Percentiles rank a stretch among this genome's conserved stretches.
These are phyloP conservation scores for Tenthredo notha DNA, from an alignment of 2,888 invertebrate species.

Conservation along the genomic window DNA sequence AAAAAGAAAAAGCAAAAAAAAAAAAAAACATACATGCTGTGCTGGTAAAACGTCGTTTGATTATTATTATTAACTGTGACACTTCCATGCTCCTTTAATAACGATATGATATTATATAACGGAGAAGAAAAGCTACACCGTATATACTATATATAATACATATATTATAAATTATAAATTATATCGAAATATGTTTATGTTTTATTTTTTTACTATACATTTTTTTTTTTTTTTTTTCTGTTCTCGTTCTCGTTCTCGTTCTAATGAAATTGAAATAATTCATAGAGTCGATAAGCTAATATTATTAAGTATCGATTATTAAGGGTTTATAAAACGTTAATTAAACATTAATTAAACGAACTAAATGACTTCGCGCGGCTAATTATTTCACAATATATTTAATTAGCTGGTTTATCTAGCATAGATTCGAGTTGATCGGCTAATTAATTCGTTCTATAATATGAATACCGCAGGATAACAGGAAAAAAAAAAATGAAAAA, in stretches of 20 bases:
- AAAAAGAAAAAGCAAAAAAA: slow-evolving; percentile 43
- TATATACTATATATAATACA: neutral
- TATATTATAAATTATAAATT: neutral
- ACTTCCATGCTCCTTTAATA: slow-evolving; percentile 39
- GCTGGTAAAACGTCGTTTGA: slow-evolving; percentile 33
- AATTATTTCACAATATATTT: neutral
- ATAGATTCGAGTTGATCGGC: neutral
- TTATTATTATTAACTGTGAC: slow-evolving; percentile 34
- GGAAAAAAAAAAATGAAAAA: neutral
- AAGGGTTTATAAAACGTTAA: neutral
- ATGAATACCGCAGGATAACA: neutral
- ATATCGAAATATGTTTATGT: neutral
- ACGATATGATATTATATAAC: neutral
- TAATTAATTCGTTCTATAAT: neutral
- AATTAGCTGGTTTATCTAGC: neutral
- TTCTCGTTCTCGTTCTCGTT: too few relatives aligned
- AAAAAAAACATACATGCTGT: slow-evolving; percentile 44
- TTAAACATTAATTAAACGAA: neutral
- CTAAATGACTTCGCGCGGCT: neutral
- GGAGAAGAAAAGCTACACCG: neutral
- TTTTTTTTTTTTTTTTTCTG: neutral
- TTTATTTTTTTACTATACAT: too few relatives aligned
- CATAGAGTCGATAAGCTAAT: slow-evolving; percentile 20
- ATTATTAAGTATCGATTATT: neutral
- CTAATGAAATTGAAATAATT: slow-evolving; percentile 7